Percentiles rank a stretch among this genome's conserved stretches.
phyloP scores from a whole-genome alignment of 2,113 vertebrate species.

The Limanda limanda region DNA sequence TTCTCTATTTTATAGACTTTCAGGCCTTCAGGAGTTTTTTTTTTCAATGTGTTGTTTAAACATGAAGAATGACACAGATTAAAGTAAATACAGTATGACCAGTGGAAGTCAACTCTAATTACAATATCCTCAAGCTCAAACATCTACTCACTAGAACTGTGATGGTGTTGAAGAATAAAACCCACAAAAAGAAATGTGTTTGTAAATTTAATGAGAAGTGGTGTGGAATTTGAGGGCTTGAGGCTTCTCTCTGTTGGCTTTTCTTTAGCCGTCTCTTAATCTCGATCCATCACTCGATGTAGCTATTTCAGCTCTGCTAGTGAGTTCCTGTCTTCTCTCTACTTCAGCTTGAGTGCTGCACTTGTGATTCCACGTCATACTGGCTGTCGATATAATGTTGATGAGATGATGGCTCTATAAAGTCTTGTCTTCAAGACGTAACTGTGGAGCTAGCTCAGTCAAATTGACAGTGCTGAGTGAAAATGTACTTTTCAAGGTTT shows the following conservation, averaged over 20 bases:
- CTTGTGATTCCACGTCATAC: conserved; percentile 8
- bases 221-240: conserved; percentile 47
- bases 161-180: neutral
- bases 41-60: too few relatives aligned
- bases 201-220: conserved; percentile 38
- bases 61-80: too few relatives aligned
- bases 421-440: neutral
- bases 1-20: neutral
- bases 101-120: too few relatives aligned
- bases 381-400: neutral
- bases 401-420: neutral
- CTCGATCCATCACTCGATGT: conserved; percentile 6
- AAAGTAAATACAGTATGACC: too few relatives aligned
- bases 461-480: neutral
- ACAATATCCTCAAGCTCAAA: too few relatives aligned
- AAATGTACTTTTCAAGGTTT: conserved; percentile 10
- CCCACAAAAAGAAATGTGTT: conserved; percentile 22
- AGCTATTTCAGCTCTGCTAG: neutral
- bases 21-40: neutral
- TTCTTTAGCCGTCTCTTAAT: conserved; percentile 18
- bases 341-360: neutral
- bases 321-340: neutral
- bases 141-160: neutral
- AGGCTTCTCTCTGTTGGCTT: conserved; percentile 27
- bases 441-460: neutral